Evolutionary conservation across 2,797 vertebrate species (phyloP).

Genomic region (Coendou prehensilis): DNA sequence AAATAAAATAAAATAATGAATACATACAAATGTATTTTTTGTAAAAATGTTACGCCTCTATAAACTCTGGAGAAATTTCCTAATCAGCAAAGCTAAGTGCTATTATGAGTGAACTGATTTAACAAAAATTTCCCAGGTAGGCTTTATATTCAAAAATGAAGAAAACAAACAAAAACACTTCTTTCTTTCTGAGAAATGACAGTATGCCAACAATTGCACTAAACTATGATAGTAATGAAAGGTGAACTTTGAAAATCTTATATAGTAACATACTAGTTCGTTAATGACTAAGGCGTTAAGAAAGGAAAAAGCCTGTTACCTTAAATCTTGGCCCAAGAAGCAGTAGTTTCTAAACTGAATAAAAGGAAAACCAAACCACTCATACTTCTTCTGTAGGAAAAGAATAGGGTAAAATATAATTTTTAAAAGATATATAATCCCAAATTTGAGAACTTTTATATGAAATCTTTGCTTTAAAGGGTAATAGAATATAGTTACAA

Average conservation of each 20-base stretch:
- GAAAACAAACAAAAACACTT: background rate
- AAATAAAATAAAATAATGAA: background rate
- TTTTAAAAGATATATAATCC: background rate
- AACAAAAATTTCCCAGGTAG: background rate
- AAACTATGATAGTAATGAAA: background rate
- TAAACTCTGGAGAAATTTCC: background rate
- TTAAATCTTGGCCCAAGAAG: constrained; percentile 33
- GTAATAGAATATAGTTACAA: constrained; percentile 14
- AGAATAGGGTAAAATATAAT: background rate
- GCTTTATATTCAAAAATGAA: background rate
- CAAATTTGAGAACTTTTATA: background rate
- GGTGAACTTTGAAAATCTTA: background rate
- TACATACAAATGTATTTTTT: background rate
- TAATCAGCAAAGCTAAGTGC: constrained; percentile 10
- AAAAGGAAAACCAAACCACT: constrained; percentile 15
- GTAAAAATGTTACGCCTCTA: background rate
- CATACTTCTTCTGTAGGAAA: constrained; percentile 5
- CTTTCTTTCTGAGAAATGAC: background rate
- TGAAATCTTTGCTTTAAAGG: background rate
- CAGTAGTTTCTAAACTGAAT: background rate
- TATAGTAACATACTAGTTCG: background rate
- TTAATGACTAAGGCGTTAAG: background rate
- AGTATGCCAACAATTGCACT: background rate
- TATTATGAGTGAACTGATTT: background rate
- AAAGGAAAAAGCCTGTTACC: background rate